phyloP scores from a whole-genome alignment of 2,113 vertebrate species.

The Canis aureus region DNA sequence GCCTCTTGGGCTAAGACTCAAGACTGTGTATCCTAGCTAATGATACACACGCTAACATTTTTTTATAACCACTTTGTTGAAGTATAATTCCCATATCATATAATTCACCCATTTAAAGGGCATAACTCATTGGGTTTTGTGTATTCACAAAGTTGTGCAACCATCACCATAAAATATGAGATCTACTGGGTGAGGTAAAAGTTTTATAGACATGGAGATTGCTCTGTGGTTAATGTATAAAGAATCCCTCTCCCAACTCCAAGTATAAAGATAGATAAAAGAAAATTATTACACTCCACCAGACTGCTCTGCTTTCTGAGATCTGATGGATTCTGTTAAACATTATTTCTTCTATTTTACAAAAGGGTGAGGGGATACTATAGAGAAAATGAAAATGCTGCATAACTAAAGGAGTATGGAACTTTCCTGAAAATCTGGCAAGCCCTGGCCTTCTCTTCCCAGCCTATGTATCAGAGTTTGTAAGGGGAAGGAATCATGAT shows the following conservation, averaged over 20 bases:
- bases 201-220: background rate
- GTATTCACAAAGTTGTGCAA: background rate
- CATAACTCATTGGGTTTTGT: background rate
- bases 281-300: background rate
- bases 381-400: background rate
- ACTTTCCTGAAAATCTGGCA: background rate
- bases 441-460: background rate
- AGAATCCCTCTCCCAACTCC: background rate
- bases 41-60: background rate
- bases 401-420: background rate
- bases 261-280: constrained; percentile 10
- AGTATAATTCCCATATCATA: background rate
- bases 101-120: background rate
- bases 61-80: background rate
- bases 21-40: background rate
- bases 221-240: background rate
- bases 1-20: background rate
- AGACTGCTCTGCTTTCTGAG: background rate
- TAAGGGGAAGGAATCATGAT: background rate
- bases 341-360: background rate
- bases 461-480: background rate
- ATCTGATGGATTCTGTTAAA: background rate
- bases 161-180: background rate
- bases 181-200: background rate
- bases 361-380: background rate